Percentiles rank a stretch among this genome's conserved stretches.
Evolutionary conservation across 1,140 invertebrate species (phyloP).

Genomic region (Psilanteris sp.): DNA sequence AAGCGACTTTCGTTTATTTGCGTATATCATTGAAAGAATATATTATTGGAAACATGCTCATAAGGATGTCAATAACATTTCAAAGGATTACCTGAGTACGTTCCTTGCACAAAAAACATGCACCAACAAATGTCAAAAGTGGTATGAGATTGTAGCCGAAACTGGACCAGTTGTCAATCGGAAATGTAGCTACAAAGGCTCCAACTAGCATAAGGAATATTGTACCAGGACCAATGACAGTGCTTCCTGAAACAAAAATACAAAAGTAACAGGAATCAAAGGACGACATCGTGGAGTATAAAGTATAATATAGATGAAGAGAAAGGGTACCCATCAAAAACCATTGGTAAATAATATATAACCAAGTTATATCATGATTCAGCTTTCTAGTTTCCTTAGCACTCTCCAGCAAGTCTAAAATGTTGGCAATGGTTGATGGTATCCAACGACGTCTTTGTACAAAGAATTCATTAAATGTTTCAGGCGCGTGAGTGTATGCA

Average conservation of each 20-base stretch:
- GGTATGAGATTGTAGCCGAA: constrained; percentile 90
- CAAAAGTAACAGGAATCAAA: too few relatives aligned
- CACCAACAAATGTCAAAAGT: constrained; percentile 85
- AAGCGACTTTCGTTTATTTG: too few relatives aligned
- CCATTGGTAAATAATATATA: constrained; percentile 91
- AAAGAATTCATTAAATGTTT: constrained; percentile 98
- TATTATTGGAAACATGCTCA: too few relatives aligned
- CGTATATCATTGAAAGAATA: too few relatives aligned
- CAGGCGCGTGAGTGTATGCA: constrained; percentile 97
- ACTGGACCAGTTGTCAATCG: constrained; percentile 87
- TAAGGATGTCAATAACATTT: too few relatives aligned
- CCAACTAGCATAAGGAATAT: constrained; percentile 95
- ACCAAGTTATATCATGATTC: constrained; percentile 91
- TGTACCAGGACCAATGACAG: constrained; percentile 89
- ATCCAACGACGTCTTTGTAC: constrained; percentile 98
- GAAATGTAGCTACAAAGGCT: constrained; percentile 90
- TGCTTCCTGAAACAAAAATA: constrained; percentile 82
- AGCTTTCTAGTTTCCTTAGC: constrained; percentile 87
- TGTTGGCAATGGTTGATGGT: constrained; percentile 98
- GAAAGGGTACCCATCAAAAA: constrained; percentile 79
- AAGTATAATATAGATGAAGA: too few relatives aligned
- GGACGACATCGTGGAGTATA: too few relatives aligned
- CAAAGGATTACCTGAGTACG: constrained; percentile 86
- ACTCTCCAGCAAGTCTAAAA: constrained; percentile 89
- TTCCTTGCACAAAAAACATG: constrained; percentile 88